Percentiles rank a stretch among this genome's conserved stretches.
Evolutionary conservation across 1,140 invertebrate species (phyloP).

Genomic region (Sipha flava): DNA sequence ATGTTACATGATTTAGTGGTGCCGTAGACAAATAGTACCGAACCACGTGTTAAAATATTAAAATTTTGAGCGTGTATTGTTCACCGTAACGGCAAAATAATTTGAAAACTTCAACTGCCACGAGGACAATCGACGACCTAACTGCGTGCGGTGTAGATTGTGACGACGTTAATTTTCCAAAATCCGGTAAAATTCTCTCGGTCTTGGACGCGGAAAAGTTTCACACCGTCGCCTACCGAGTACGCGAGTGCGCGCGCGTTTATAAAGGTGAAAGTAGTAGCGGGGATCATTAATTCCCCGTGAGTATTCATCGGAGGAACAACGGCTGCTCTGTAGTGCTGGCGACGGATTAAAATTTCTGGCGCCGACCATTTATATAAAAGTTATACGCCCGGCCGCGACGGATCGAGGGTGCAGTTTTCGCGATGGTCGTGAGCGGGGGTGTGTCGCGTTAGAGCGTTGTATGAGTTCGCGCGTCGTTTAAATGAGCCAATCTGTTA

Average conservation of each 20-base stretch:
- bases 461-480: too few species aligned
- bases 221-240: too few species aligned
- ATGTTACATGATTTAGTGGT: too few species aligned
- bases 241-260: background rate
- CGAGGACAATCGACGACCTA: too few species aligned
- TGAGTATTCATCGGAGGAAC: constrained; percentile 1
- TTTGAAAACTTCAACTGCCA: background rate
- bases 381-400: background rate
- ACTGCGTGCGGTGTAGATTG: too few species aligned
- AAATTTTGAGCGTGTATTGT: too few species aligned
- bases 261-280: background rate
- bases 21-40: too few species aligned
- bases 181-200: background rate
- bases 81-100: background rate
- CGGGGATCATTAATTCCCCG: background rate
- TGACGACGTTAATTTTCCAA: background rate
- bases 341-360: constrained; percentile 21
- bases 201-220: background rate
- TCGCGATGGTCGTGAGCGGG: background rate
- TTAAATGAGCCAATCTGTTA: too few species aligned
- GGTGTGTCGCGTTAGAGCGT: background rate
- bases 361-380: constrained; percentile 8
- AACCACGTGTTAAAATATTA: too few species aligned
- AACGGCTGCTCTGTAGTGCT: background rate
- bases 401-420: background rate